Evolutionary conservation across 2,113 vertebrate genomes (phyloP).

Genomic region (Camelus dromedarius): DNA sequence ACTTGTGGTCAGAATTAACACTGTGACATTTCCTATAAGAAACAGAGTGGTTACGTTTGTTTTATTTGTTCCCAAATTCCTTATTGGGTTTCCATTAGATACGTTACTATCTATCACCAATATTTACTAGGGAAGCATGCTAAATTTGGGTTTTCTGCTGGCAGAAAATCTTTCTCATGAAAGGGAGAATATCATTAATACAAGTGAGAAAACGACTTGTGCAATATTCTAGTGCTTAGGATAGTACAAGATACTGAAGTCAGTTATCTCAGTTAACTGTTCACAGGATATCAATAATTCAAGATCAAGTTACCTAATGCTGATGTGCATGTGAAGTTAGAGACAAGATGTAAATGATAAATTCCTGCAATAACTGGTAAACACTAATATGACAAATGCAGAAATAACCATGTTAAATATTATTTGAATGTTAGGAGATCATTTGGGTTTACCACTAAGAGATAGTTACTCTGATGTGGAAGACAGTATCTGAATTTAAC

Average conservation of each 20-base stretch:
- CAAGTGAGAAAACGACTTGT: background rate
- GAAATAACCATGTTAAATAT: background rate
- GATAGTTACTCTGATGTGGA: background rate
- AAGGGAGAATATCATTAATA: background rate
- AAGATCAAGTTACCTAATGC: background rate
- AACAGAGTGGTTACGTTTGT: background rate
- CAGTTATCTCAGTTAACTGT: background rate
- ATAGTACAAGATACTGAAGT: background rate
- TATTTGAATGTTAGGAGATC: background rate
- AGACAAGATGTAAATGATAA: background rate
- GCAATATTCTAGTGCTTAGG: background rate
- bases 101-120: background rate
- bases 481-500: background rate
- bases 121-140: background rate
- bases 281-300: background rate
- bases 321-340: background rate
- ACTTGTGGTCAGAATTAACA: slow-evolving; percentile 13
- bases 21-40: background rate
- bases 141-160: background rate
- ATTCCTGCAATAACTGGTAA: background rate
- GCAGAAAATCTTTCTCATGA: slow-evolving; percentile 1
- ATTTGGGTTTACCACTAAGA: background rate
- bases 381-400: background rate
- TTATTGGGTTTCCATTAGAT: background rate
- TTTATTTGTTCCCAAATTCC: slow-evolving; percentile 1